Base-by-base conservation (phyloP, 1,140 invertebrate species). In the Zaprionus camerounensis region DNA sequence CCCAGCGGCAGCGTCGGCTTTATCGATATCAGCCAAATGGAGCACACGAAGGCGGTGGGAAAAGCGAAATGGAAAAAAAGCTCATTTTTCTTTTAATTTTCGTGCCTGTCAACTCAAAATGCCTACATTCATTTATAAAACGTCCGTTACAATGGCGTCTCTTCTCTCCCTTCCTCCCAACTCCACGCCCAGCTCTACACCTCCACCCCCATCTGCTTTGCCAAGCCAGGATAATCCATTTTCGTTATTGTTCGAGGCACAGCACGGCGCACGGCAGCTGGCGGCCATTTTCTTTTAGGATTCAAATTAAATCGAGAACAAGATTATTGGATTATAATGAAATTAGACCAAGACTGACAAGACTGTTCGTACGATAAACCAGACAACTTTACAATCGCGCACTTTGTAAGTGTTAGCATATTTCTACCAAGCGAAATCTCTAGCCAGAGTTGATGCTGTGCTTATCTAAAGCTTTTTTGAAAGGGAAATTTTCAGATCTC, bases 21-120 rank as follows among this genome's bases (percentile, higher is more conserved):
- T 81, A 81, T 81, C 79, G 79, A 81, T 81, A 71, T 73, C n/a
- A 72, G 44, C 28, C 70, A 77, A 73, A 77, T 77, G 75, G 76
- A 65, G 73, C 58, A 67, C 46, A 58, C 24, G 68, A 61, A 62
- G 74, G 41, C 44, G 36, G 58, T 36, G 64, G 59, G 59, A 58
- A 56, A 66, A 83, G 61, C 56, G 76, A 66, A 71, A 55, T 59
- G 65, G 68, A 61, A 71, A 88, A 78, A 80, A 90, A 90, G 85
- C 85, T 85, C 85, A 90, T 91, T 91, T 91, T 91, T 91, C 88
- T 91, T 91, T 84, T 91, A 82, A 91, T 91, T 91, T 91, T 91
- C 88, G 88, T 91, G 88, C 76, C 88, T 91, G 88, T 91, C 88
- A 91, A 91, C 88, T 91, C 90, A 91, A 88, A 91, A 91, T 80